Evolutionary conservation across 2,888 invertebrate genomes (phyloP), one percentile per base, ranked within the genome.

Genomic region (Cryptophagus acutangulus): DNA sequence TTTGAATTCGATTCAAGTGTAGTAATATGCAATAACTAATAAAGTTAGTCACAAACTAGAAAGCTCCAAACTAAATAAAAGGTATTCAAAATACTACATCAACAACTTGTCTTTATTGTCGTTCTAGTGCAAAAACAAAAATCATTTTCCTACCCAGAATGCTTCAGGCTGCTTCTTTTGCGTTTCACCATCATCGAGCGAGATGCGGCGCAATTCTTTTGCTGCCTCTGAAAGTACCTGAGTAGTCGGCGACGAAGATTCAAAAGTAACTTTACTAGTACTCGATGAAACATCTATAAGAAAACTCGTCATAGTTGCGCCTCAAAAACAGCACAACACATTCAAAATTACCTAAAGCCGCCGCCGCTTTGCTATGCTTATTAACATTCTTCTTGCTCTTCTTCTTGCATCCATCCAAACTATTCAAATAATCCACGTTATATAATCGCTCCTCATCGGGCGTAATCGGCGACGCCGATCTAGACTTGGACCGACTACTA

Each of bases 121-220:
- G n/a, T 20, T 6, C 20, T 20, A 20, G 6, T 20, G 9, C 5
- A 6, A 20, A 20, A 20, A 20, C 20, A 20, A 20, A 20, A 20
- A 20, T 20, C 20, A 20, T 20, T 20, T 20, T 20, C 31, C 31
- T 50, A 57, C 56, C 52, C 56, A 56, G 44, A 55, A 56, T 4
- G 55, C 51, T 41, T 59, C 58, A 15, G 33, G 33, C n/a, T 10
- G 15, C 26, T 36, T 25, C 4, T 20, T 36, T 12, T 13, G 13
- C 9, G 12, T 25, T 34, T 26, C 18, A 6, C 10, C 12, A 17
- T 34, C 9, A 17, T 17, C n/a, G 3, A 10, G 8, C 12, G 31
- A 31, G 2, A 31, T 30, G 38, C 43, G 35, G 17, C 31, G 18
- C 16, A 49, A 18, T 31, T 48, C 46, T 35, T 44, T 43, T 12